Percentiles rank a stretch among this genome's conserved stretches.
These are phyloP conservation scores for Alloscopus bannaensis DNA, from an alignment of 2,888 invertebrate genomes.

Conservation along the genomic window DNA sequence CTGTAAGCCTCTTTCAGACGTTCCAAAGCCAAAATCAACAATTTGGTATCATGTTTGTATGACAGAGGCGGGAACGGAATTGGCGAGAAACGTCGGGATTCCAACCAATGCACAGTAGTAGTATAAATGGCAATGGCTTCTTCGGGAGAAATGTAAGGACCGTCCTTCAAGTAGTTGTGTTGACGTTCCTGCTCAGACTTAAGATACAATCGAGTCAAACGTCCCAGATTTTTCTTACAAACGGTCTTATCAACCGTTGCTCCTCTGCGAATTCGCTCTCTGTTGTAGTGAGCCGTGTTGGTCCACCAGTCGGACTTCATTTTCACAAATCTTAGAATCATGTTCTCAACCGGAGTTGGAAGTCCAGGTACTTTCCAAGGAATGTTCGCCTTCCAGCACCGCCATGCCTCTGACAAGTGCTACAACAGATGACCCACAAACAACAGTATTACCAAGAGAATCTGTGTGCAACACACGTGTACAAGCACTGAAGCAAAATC, in stretches of 20 bases:
- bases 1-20: conserved; percentile 97
- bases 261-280: conserved; percentile 98
- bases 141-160: conserved; percentile 99
- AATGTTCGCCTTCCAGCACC: conserved; percentile 99
- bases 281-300: conserved; percentile 99
- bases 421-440: conserved; percentile 21
- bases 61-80: conserved; percentile 99
- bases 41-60: conserved; percentile 99
- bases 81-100: conserved; percentile 97
- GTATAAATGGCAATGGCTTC: conserved; percentile 99
- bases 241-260: conserved; percentile 99
- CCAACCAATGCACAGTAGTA: conserved; percentile 99
- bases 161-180: conserved; percentile 99
- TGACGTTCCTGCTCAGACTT: conserved; percentile 99
- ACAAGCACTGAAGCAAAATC: background rate
- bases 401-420: conserved; percentile 99
- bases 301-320: conserved; percentile 99
- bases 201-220: conserved; percentile 96
- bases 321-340: conserved; percentile 99
- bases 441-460: background rate
- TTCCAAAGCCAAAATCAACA: conserved; percentile 97
- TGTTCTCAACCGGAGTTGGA: conserved; percentile 99
- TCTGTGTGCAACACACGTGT: too few relatives aligned
- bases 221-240: conserved; percentile 99
- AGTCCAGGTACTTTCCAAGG: conserved; percentile 99